Evolutionary conservation across 2,113 vertebrate species (phyloP).

Genomic region (Lophius piscatorius): DNA sequence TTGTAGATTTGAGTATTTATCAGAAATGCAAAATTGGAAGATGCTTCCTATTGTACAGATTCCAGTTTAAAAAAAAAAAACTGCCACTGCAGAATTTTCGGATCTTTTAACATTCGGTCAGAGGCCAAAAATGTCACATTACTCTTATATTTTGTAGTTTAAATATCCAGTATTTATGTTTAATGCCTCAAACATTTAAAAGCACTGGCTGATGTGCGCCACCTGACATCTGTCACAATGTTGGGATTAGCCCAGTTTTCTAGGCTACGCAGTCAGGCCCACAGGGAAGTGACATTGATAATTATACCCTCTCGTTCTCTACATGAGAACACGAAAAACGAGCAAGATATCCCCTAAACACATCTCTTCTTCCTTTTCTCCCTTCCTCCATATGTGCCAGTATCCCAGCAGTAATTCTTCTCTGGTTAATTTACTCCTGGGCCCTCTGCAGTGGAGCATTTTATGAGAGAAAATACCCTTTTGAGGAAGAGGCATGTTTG

Average conservation of each 20-base stretch:
- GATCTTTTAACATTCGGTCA: too few species aligned
- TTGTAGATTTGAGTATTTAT: too few species aligned
- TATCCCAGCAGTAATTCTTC: slow-evolving; percentile 5
- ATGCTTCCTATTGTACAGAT: too few species aligned
- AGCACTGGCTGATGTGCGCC: slow-evolving; percentile 22
- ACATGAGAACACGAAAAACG: slow-evolving; percentile 14
- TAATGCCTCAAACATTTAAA: too few species aligned
- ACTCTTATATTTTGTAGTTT: too few species aligned
- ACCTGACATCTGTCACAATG: slow-evolving; percentile 21
- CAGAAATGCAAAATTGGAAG: too few species aligned
- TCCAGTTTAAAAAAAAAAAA: too few species aligned
- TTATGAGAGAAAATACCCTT: slow-evolving; percentile 32
- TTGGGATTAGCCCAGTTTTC: slow-evolving; percentile 58
- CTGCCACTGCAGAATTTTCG: too few species aligned
- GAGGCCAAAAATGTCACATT: neutral
- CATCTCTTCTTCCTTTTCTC: too few species aligned
- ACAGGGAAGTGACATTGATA: slow-evolving; percentile 56
- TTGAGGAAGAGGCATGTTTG: slow-evolving; percentile 42
- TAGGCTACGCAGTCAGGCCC: slow-evolving; percentile 21
- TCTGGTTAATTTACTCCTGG: slow-evolving; percentile 32
- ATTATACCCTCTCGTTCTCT: too few species aligned
- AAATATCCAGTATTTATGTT: too few species aligned
- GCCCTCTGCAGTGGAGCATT: slow-evolving; percentile 4
- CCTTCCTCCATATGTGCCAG: neutral
- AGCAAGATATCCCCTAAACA: slow-evolving; percentile 15